phyloP scores from a whole-genome alignment of 1,140 invertebrate species.

The Conopomorpha cramerella region DNA sequence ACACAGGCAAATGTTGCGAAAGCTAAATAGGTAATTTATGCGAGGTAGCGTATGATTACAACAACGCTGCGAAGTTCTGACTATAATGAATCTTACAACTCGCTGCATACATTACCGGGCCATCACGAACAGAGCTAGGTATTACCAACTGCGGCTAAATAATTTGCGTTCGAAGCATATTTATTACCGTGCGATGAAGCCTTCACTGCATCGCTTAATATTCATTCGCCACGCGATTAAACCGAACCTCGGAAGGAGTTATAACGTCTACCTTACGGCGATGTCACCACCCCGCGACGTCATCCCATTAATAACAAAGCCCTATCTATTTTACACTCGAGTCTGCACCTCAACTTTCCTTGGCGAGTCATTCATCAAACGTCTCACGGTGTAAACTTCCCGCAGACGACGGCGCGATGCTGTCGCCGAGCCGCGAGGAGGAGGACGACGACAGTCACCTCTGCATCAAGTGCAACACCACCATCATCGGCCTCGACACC shows the following conservation, averaged over 20 bases:
- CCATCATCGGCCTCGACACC: conserved; percentile 78
- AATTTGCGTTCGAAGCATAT: conserved; percentile 26
- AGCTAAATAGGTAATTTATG: no score
- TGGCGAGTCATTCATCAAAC: neutral
- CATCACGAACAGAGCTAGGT: conserved; percentile 27
- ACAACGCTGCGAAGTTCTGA: neutral
- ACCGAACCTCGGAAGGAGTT: conserved; percentile 7
- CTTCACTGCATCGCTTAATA: conserved; percentile 26
- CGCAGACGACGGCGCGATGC: conserved; percentile 25
- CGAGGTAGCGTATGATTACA: neutral
- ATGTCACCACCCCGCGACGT: conserved; percentile 14
- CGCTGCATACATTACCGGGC: conserved; percentile 29
- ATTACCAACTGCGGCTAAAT: conserved; percentile 12
- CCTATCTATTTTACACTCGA: conserved; percentile 15
- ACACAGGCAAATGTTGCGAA: no score
- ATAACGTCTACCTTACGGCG: conserved; percentile 15
- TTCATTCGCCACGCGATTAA: conserved; percentile 28
- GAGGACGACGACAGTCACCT: conserved; percentile 81
- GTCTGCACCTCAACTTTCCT: conserved; percentile 17
- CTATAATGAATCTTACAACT: conserved; percentile 21
- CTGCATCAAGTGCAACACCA: conserved; percentile 83
- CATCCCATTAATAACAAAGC: conserved; percentile 1
- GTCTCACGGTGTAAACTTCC: neutral
- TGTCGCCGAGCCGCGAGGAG: conserved; percentile 47
- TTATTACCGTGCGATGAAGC: conserved; percentile 26